phyloP scores from a whole-genome alignment of 2,888 invertebrate species.

The Lepas anatifera region DNA sequence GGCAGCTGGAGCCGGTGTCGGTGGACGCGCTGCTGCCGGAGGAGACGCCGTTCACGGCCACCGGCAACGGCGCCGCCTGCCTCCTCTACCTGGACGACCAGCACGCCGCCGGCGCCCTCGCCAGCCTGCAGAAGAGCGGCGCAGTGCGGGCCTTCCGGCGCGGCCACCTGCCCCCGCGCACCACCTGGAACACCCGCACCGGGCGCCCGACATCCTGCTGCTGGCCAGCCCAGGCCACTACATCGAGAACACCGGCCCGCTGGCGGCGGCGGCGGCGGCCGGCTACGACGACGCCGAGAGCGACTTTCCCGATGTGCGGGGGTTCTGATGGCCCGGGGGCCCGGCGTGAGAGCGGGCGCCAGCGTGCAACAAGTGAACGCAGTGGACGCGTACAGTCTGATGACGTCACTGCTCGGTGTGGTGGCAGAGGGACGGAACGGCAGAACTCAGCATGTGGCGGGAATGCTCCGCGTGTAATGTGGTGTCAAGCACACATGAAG shows the following conservation, averaged over 20 bases:
- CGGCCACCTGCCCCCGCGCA: conserved; percentile 35
- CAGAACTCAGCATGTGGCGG: no score
- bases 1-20: neutral
- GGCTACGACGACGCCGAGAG: conserved; percentile 25
- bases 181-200: conserved; percentile 35
- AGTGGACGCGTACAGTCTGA: conserved; percentile 39
- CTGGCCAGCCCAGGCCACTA: conserved; percentile 33
- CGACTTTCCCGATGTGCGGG: conserved; percentile 30
- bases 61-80: conserved; percentile 28
- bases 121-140: conserved; percentile 25
- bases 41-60: conserved; percentile 25
- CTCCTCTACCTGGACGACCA: neutral
- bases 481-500: no score
- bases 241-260: conserved; percentile 1
- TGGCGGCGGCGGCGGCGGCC: conserved; percentile 2
- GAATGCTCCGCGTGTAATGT: no score
- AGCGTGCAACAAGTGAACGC: conserved; percentile 33
- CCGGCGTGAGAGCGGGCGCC: conserved; percentile 32
- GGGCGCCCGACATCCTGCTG: conserved; percentile 36
- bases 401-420: conserved; percentile 23
- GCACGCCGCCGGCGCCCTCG: conserved; percentile 25
- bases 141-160: conserved; percentile 32
- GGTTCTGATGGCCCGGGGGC: conserved; percentile 31
- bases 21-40: neutral
- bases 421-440: neutral